Evolutionary conservation across 2,888 invertebrate species (phyloP).

Genomic region (Listrodromus nycthemerus): DNA sequence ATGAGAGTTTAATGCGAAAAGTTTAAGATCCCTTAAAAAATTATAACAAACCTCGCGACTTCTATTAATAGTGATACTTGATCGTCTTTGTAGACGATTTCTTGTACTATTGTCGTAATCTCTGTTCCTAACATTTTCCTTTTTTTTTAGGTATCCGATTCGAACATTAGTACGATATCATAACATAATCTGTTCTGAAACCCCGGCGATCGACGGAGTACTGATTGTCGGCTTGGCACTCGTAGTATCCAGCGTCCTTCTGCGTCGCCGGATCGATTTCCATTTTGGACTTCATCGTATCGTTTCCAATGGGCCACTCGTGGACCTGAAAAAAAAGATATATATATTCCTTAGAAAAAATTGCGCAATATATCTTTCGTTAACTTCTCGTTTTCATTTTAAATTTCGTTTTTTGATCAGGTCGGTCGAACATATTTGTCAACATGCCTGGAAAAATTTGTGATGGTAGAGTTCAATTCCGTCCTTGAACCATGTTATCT

Average conservation of each 20-base stretch:
- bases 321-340: constrained; percentile 84
- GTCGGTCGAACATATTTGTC: neutral
- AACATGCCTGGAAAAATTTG: constrained; percentile 88
- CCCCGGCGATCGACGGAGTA: constrained; percentile 89
- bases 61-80: neutral
- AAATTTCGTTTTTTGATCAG: neutral
- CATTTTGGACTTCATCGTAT: constrained; percentile 90
- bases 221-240: constrained; percentile 90
- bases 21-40: neutral
- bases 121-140: neutral
- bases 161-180: constrained; percentile 84
- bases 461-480: constrained; percentile 91
- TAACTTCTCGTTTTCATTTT: neutral
- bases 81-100: neutral
- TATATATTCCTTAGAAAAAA: neutral
- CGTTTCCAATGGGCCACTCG: constrained; percentile 88
- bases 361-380: neutral
- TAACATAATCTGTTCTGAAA: constrained; percentile 88
- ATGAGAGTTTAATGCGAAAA: constrained; percentile 4
- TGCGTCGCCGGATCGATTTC: constrained; percentile 91
- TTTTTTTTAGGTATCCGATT: constrained; percentile 1
- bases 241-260: constrained; percentile 90
- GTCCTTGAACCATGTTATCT: constrained; percentile 92
- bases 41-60: constrained; percentile 11
- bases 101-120: neutral